Base-by-base conservation (phyloP, 2,888 invertebrate genomes). In the Leucozona laternaria region DNA sequence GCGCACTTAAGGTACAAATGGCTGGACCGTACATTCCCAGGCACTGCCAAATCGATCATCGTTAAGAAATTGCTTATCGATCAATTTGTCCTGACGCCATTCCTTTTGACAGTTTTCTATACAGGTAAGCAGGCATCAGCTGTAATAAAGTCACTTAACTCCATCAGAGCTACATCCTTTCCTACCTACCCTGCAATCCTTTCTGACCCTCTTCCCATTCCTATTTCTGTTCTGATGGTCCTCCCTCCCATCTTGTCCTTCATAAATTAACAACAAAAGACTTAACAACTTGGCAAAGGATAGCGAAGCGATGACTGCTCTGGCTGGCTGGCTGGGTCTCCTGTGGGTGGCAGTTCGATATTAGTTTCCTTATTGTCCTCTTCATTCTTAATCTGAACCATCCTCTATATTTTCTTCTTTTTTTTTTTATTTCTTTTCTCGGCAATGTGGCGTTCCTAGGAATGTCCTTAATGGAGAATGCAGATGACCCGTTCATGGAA, bases 41-140 rank as follows among this genome's bases (percentile, higher is more conserved):
- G 97, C 1, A 96, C 94, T 1, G 91, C 95, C 0, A 91, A 93
- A 13, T 94, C 93, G 90, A 93, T 94, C 0, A 94, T 97, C 31
- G 90, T 94, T 0, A 95, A 94, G 84, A 97, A 97, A 93, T 93
- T 97, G 62, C 90, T 95, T 0, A 91, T 95, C 76, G 97, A 97
- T 91, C 97, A 97, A 92, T 95, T 96, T 89, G 79, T 96, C 4
- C 94, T 97, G 91, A 96, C 97, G 1, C 97, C 97, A 0, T 93
- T 94, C 25, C 91, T 97, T 55, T 91, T 97, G 17, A 94, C 94
- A 0, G 90, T 95, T 5, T 97, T 97, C 91, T 97, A 94, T 90
- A 94, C 95, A 17, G 93, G 97, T 96, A 92, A 94, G 60, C 60
- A 22, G 11, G 15, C 60, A 60, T 40, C 43, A 62, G 25, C 66